Percentiles rank a stretch among this genome's conserved stretches.
These are phyloP conservation scores for Gambusia holbrooki DNA, from an alignment of 2,113 vertebrate genomes.

Conservation along the genomic window DNA sequence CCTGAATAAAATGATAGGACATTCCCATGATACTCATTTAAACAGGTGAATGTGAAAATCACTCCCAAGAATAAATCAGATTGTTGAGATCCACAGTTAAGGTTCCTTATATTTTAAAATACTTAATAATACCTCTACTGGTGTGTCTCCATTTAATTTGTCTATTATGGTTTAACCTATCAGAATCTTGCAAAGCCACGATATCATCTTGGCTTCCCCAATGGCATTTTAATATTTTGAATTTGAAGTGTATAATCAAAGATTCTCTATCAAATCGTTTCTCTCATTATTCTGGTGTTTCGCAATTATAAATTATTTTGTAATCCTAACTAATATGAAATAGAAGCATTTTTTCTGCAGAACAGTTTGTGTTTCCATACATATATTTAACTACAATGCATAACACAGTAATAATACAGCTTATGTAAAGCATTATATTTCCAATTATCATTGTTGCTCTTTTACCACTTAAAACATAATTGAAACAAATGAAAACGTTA, in stretches of 20 bases:
- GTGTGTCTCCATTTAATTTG: too few species aligned
- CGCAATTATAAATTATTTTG: neutral
- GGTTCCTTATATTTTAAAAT: too few species aligned
- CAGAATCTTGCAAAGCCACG: neutral
- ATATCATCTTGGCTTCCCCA: neutral
- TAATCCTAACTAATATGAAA: neutral
- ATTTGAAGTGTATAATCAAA: too few species aligned
- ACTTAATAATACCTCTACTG: neutral
- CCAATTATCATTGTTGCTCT: neutral
- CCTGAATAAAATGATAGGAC: too few species aligned
- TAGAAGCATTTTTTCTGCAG: too few species aligned
- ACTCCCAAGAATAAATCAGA: neutral
- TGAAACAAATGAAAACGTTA: neutral
- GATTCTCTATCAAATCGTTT: neutral
- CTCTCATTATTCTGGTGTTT: neutral
- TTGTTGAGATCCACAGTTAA: neutral
- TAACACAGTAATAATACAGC: neutral
- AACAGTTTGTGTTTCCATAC: neutral
- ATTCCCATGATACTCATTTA: too few species aligned
- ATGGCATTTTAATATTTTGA: too few species aligned
- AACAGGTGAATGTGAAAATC: too few species aligned
- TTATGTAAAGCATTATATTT: neutral
- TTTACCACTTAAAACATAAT: conserved; percentile 10
- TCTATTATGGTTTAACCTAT: too few species aligned
- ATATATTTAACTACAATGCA: neutral